Percentiles rank a stretch among this genome's conserved stretches.
Evolutionary conservation across 2,113 vertebrate species (phyloP).

Genomic region (Oncorhynchus kisutch): DNA sequence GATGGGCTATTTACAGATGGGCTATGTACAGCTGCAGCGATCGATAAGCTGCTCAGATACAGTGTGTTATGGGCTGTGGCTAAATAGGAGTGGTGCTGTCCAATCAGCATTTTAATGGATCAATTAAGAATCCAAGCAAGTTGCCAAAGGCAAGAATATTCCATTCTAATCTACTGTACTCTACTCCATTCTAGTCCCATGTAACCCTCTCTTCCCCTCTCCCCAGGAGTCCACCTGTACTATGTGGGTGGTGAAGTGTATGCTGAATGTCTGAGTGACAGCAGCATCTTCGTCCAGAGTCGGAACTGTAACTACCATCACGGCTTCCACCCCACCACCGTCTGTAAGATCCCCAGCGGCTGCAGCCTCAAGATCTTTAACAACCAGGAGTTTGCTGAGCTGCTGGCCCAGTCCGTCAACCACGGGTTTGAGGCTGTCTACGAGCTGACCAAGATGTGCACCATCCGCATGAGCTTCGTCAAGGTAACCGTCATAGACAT

Average conservation of each 20-base stretch:
- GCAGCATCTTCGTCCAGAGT: constrained; percentile 98
- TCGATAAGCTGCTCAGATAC: no score
- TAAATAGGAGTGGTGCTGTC: neutral
- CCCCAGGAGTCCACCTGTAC: constrained; percentile 92
- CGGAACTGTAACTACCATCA: constrained; percentile 99
- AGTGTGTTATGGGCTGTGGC: neutral
- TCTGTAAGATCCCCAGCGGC: constrained; percentile 97
- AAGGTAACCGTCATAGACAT: constrained; percentile 77
- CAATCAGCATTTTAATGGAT: neutral
- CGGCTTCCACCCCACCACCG: constrained; percentile 95
- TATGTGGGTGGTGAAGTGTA: constrained; percentile 98
- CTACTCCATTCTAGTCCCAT: no score
- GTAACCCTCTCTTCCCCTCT: neutral
- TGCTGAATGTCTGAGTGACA: constrained; percentile 96
- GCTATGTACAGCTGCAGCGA: no score
- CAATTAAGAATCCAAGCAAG: neutral
- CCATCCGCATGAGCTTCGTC: constrained; percentile 98
- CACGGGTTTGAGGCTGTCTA: constrained; percentile 98
- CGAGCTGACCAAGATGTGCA: constrained; percentile 99
- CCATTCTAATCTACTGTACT: no score
- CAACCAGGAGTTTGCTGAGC: constrained; percentile 97
- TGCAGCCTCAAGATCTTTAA: constrained; percentile 99
- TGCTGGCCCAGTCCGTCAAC: constrained; percentile 96
- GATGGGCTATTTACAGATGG: no score
- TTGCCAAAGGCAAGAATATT: neutral